Conservation (phyloP, 2,113 vertebrate species). For the Arizona elegans region DNA sequence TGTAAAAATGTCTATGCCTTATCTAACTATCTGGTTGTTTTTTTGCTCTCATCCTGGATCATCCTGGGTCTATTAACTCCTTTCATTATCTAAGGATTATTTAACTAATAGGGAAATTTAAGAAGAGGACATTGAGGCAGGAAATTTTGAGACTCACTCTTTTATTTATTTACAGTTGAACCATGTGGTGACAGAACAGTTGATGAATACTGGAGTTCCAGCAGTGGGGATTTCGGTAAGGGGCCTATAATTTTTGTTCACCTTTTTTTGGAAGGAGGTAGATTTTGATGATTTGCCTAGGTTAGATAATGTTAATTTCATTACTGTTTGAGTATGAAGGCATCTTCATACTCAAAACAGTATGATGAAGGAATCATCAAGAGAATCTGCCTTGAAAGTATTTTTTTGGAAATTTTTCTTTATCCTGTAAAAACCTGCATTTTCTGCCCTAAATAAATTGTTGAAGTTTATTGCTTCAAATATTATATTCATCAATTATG, state of each 20-base stretch:
- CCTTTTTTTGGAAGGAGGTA: background rate
- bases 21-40: background rate
- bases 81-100: background rate
- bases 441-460: background rate
- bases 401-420: too few relatives aligned
- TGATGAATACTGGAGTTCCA: slow-evolving; percentile 22
- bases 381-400: background rate
- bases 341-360: too few relatives aligned
- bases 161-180: slow-evolving; percentile 10
- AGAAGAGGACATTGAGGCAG: background rate
- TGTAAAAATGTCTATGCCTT: background rate
- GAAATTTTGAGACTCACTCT: background rate
- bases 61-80: too few relatives aligned
- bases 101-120: background rate
- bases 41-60: background rate
- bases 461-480: background rate
- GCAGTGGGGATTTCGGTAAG: slow-evolving; percentile 28
- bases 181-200: slow-evolving; percentile 7
- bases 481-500: background rate
- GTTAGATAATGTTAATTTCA: background rate
- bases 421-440: background rate
- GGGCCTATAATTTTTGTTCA: background rate
- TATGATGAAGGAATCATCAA: too few relatives aligned
- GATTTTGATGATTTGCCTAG: background rate
- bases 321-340: background rate